These are phyloP conservation scores for Erithacus rubecula DNA, from an alignment of 2,797 vertebrate species.

Conservation along the genomic window DNA sequence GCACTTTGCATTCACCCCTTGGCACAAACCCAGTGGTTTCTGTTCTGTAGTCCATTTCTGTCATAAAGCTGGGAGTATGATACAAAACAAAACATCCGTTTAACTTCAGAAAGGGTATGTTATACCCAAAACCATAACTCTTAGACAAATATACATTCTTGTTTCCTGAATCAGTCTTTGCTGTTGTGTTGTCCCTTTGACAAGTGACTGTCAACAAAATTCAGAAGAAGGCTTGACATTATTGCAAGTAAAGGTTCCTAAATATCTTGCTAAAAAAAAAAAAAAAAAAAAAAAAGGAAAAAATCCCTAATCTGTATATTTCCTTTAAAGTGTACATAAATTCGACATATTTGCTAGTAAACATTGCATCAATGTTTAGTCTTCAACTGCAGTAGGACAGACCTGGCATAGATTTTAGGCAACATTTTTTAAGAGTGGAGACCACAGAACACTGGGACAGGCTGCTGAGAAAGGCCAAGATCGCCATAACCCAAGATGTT, in stretches of 20 bases:
- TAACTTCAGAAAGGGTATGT: neutral
- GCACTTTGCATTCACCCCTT: accelerated
- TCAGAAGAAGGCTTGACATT: neutral
- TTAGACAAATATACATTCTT: neutral
- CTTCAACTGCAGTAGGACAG: neutral
- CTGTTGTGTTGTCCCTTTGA: neutral
- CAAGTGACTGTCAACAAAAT: neutral
- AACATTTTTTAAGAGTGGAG: neutral
- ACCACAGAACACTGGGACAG: accelerated
- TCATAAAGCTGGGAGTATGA: neutral
- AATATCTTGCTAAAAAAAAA: neutral
- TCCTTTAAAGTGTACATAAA: neutral
- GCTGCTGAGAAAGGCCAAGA: neutral
- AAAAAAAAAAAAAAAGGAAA: neutral
- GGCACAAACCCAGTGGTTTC: neutral
- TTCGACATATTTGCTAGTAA: neutral
- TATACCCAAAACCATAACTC: neutral
- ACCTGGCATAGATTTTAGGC: neutral
- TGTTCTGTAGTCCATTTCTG: neutral
- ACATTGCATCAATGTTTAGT: neutral
- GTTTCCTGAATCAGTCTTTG: neutral
- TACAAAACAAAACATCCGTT: neutral
- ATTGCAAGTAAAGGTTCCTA: neutral
- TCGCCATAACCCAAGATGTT: accelerated
- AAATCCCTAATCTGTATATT: neutral